A percentile compares a stretch with the other conserved stretches of the same genome.
These are phyloP conservation scores for Maccullochella peelii DNA, from an alignment of 2,113 vertebrate genomes.

Conservation along the genomic window DNA sequence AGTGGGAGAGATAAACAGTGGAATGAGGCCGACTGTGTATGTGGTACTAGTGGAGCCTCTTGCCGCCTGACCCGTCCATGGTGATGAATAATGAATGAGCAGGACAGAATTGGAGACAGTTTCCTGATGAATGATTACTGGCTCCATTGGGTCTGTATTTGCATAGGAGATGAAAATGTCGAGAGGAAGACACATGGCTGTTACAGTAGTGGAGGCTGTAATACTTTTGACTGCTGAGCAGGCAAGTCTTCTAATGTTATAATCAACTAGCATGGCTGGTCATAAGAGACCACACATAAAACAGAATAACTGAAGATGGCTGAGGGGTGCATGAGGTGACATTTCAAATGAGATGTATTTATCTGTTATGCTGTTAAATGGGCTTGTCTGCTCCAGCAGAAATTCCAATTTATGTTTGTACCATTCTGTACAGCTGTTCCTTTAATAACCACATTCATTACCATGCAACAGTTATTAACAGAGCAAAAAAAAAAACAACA, in stretches of 20 bases:
- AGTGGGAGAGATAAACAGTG: conserved; percentile 66
- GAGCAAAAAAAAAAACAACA: conserved; percentile 40
- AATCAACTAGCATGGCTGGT: conserved; percentile 73
- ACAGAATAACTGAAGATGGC: conserved; percentile 55
- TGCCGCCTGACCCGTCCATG: conserved; percentile 73
- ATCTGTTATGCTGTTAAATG: conserved; percentile 72
- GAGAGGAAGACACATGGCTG: conserved; percentile 77
- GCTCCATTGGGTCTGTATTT: conserved; percentile 84
- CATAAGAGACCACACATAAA: conserved; percentile 68
- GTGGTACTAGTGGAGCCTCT: conserved; percentile 67
- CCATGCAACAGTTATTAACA: conserved; percentile 75
- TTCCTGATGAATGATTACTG: conserved; percentile 85
- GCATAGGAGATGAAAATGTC: conserved; percentile 85
- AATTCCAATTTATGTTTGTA: conserved; percentile 72
- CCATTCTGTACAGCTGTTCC: conserved; percentile 74
- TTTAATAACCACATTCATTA: conserved; percentile 82
- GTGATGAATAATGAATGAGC: conserved; percentile 85
- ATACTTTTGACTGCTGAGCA: conserved; percentile 76
- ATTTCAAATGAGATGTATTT: conserved; percentile 70
- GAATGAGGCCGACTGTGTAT: conserved; percentile 56
- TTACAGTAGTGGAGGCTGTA: conserved; percentile 67
- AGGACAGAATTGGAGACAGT: conserved; percentile 80
- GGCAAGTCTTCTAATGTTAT: conserved; percentile 75
- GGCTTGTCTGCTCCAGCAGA: conserved; percentile 64
- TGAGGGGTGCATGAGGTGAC: conserved; percentile 37